Evolutionary conservation across 2,113 vertebrate species (phyloP).

Genomic region (Muscicapa adusta): DNA sequence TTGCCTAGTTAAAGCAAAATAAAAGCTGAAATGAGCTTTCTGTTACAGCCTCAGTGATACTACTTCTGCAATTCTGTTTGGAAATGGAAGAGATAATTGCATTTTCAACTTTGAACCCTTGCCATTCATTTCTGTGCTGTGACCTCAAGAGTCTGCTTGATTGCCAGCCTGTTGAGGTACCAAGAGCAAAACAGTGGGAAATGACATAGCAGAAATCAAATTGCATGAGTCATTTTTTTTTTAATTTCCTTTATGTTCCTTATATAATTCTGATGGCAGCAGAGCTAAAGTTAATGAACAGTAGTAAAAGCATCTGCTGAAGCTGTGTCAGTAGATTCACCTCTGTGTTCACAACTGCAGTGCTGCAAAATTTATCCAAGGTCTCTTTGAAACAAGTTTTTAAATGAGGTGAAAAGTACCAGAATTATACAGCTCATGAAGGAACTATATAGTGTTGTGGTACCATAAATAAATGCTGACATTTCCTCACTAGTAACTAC

Average conservation of each 20-base stretch:
- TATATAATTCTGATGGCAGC: conserved; percentile 36
- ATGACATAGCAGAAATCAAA: conserved; percentile 59
- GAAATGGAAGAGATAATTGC: conserved; percentile 19
- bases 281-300: conserved; percentile 54
- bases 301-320: conserved; percentile 48
- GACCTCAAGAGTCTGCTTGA: conserved; percentile 12
- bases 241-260: conserved; percentile 41
- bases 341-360: neutral
- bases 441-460: neutral
- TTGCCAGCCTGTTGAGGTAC: neutral
- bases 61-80: conserved; percentile 3
- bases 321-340: conserved; percentile 40
- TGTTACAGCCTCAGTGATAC: neutral
- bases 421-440: conserved; percentile 25
- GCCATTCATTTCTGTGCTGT: neutral
- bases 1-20: neutral
- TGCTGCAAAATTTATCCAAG: conserved; percentile 33
- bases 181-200: neutral
- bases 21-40: conserved; percentile 2
- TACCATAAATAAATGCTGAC: conserved; percentile 1
- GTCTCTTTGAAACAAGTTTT: conserved; percentile 33
- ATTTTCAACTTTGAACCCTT: conserved; percentile 46
- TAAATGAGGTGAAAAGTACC: conserved; percentile 1
- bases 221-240: conserved; percentile 36
- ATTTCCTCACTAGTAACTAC: conserved; percentile 6